These are phyloP conservation scores for Colius striatus DNA, from an alignment of 2,113 vertebrate species.

Conservation along the genomic window DNA sequence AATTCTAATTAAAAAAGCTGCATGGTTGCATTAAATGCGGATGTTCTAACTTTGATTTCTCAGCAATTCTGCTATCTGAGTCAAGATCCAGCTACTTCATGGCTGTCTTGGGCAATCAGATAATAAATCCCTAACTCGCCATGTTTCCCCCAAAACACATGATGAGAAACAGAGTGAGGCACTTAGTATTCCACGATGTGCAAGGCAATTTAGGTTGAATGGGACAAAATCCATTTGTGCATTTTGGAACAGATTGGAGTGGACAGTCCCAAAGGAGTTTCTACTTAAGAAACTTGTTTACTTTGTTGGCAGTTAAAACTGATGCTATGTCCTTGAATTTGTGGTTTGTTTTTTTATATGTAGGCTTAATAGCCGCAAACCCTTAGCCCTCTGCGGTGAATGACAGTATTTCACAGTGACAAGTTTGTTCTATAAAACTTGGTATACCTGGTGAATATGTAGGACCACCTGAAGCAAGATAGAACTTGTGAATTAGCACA, in stretches of 20 bases:
- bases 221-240: background rate
- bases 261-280: background rate
- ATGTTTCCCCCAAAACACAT: background rate
- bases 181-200: background rate
- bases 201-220: background rate
- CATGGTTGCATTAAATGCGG: background rate
- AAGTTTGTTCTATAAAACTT: background rate
- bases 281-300: background rate
- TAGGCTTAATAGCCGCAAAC: background rate
- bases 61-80: background rate
- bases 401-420: background rate
- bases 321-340: background rate
- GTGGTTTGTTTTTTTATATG: background rate
- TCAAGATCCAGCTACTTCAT: background rate
- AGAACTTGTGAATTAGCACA: background rate
- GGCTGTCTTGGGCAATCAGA: background rate
- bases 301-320: background rate
- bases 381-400: background rate
- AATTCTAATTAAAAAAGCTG: background rate
- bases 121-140: background rate
- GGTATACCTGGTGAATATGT: background rate
- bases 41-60: background rate
- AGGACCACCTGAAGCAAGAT: background rate
- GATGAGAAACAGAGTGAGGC: background rate
- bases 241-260: background rate